Evolutionary conservation across 1,140 invertebrate genomes (phyloP).

Genomic region (Bicyclus anynana): DNA sequence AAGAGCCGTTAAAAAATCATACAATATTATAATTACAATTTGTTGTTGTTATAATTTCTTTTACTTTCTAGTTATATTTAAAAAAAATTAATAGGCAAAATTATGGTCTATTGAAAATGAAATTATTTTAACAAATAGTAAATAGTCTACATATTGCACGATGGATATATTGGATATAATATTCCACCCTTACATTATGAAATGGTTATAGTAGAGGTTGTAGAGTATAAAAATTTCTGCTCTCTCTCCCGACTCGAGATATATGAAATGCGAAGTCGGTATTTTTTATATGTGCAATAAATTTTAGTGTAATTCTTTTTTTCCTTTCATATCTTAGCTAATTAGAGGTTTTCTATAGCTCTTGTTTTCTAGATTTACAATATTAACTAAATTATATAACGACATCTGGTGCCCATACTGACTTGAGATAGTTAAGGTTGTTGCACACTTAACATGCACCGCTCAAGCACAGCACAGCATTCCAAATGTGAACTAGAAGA

Average conservation of each 20-base stretch:
- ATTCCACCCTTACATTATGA: background rate
- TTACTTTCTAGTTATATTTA: too few relatives aligned
- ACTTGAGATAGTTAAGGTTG: background rate
- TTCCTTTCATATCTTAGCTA: constrained; percentile 69
- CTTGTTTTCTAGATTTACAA: constrained; percentile 31
- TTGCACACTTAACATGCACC: background rate
- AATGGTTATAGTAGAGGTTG: background rate
- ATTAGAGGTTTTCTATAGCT: constrained; percentile 46
- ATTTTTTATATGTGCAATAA: constrained; percentile 74
- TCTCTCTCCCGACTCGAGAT: constrained; percentile 39
- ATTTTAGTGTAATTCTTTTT: constrained; percentile 45
- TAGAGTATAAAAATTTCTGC: constrained; percentile 28
- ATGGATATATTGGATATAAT: background rate
- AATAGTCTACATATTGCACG: background rate
- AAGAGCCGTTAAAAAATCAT: too few relatives aligned
- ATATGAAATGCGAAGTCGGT: constrained; percentile 46
- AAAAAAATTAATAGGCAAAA: too few relatives aligned
- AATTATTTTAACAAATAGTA: too few relatives aligned
- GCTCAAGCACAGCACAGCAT: background rate
- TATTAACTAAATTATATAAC: constrained; percentile 46
- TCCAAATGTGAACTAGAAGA: too few relatives aligned
- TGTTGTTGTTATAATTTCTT: too few relatives aligned
- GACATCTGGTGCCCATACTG: constrained; percentile 20
- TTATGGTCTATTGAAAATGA: too few relatives aligned
- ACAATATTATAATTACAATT: too few relatives aligned